Evolutionary conservation across 2,888 invertebrate genomes (phyloP).

Genomic region (Microctonus brassicae): DNA sequence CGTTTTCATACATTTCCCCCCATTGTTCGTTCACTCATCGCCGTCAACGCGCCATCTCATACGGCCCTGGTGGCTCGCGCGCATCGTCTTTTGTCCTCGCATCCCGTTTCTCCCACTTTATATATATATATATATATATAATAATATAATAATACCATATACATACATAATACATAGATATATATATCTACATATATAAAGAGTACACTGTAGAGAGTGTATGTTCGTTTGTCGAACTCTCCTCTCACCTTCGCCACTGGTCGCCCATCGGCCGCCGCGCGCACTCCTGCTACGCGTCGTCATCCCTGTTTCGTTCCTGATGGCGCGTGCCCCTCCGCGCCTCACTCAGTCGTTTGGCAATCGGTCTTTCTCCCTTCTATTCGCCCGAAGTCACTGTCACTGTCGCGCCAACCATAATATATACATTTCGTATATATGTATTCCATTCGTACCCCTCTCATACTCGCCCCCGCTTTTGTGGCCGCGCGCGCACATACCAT

Average conservation of each 20-base stretch:
- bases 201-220: too few relatives aligned
- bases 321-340: conserved; percentile 27
- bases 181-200: too few relatives aligned
- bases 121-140: conserved; percentile 2
- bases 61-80: conserved; percentile 52
- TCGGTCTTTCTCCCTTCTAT: conserved; percentile 34
- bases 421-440: neutral
- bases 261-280: conserved; percentile 31
- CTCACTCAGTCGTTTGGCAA: conserved; percentile 16
- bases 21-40: conserved; percentile 22
- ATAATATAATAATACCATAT: too few relatives aligned
- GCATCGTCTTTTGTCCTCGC: conserved; percentile 52
- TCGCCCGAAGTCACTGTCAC: conserved; percentile 28
- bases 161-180: too few relatives aligned
- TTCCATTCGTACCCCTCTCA: conserved; percentile 1
- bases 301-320: conserved; percentile 36
- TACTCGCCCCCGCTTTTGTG: conserved; percentile 21
- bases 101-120: conserved; percentile 33
- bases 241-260: conserved; percentile 9
- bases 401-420: conserved; percentile 34
- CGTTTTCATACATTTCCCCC: conserved; percentile 20
- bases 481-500: conserved; percentile 50
- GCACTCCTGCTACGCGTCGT: conserved; percentile 33
- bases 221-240: too few relatives aligned
- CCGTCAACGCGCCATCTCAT: conserved; percentile 38